A percentile compares a stretch with the other conserved stretches of the same genome.
Evolutionary conservation across 2,113 vertebrate genomes (phyloP).

Genomic region (Pangasianodon hypophthalmus): DNA sequence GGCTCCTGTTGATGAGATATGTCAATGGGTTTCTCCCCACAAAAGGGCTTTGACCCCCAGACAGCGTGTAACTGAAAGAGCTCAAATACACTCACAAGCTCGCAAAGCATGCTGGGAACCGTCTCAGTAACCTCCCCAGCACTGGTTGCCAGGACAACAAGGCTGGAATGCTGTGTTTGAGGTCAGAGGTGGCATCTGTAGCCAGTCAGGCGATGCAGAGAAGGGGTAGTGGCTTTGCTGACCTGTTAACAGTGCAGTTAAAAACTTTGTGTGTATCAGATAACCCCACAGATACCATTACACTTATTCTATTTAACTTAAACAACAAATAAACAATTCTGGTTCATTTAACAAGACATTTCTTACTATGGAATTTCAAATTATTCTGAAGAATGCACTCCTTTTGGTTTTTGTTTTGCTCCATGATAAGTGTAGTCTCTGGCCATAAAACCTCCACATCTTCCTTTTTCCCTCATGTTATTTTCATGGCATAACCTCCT

Average conservation of each 20-base stretch:
- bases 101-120: slow-evolving; percentile 48
- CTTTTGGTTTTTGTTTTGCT: neutral
- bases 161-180: slow-evolving; percentile 54
- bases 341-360: too few relatives aligned
- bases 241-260: slow-evolving; percentile 40
- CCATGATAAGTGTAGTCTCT: neutral
- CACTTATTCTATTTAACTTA: neutral
- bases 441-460: neutral
- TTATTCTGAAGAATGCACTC: neutral
- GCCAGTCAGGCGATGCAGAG: slow-evolving; percentile 53
- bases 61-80: slow-evolving; percentile 40
- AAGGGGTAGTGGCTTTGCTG: slow-evolving; percentile 15
- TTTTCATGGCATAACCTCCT: neutral
- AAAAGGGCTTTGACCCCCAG: slow-evolving; percentile 53
- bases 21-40: slow-evolving; percentile 45
- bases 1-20: slow-evolving; percentile 51
- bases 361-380: neutral
- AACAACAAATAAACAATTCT: neutral
- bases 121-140: slow-evolving; percentile 40
- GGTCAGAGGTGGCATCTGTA: slow-evolving; percentile 62
- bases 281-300: neutral
- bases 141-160: slow-evolving; percentile 44
- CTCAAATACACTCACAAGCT: slow-evolving; percentile 21
- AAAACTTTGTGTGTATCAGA: slow-evolving; percentile 30
- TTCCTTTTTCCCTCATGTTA: neutral